Base-by-base conservation (phyloP, 2,888 invertebrate species). In the Temnothorax unifasciatus region DNA sequence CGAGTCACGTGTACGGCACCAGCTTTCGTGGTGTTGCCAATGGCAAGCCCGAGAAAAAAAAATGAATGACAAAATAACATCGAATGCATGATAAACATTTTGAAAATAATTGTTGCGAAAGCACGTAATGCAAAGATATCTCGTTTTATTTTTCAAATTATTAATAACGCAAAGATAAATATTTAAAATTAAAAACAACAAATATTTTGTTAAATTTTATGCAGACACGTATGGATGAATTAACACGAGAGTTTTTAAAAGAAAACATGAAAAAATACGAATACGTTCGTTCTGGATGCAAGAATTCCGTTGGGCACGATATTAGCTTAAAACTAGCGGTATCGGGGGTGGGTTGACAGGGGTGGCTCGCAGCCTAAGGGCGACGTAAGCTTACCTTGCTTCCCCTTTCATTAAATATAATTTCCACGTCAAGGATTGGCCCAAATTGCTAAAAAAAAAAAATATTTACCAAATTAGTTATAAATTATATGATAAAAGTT, bases 361-460 rank as follows among this genome's bases (percentile, higher is more conserved):
- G 91, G 92, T 91, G 91, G 91, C 87, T 91, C 91, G 92, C 91
- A 83, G 90, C 91, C 91, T 88, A 77, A 87, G 85, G 91, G 86
- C 86, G 77, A 86, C 87, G 90, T 92, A 85, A 89, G 92, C 98
- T 97, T 97, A 99, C 99, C 99, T 99, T 99, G 93, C 99, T 99
- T 95, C 99, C 99, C 93, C 99, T 97, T 96, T 99, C 99, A 96
- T 99, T 99, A 97, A 99, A 99, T 95, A 99, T 99, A 95, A 99
- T 99, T 97, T 99, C 99, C 96, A 99, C 99, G 96, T 99, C 99
- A 95, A 99, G 97, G 95, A 99, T 99, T 94, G 98, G 97, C 95
- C 99, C 99, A 96, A 98, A 99, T 97, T 99, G 99, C 99, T 99
- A 97, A 95, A 91, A 87, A 82, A 9, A 82, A 64, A 64, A 63